Evolutionary conservation across 2,888 invertebrate species (phyloP).

Genomic region (Aporophyla lueneburgensis): DNA sequence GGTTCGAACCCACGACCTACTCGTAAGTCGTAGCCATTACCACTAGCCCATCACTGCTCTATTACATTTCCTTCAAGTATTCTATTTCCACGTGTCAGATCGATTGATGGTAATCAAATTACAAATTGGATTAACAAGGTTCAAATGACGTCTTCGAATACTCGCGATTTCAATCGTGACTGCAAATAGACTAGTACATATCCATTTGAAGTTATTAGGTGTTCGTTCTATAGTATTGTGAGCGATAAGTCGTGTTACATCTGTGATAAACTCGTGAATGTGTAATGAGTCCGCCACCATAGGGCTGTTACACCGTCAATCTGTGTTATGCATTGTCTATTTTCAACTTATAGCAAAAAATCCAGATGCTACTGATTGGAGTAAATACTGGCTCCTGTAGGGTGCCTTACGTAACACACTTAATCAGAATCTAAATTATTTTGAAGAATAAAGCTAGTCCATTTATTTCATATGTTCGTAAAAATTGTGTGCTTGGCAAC

Average conservation of each 20-base stretch:
- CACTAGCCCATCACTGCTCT: not conserved
- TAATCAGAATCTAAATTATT: no score
- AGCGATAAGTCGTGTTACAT: conserved; percentile 56
- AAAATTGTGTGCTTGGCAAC: no score
- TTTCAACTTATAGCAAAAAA: not conserved
- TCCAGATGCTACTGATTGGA: not conserved
- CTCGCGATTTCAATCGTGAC: conserved; percentile 9
- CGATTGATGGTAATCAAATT: conserved; percentile 20
- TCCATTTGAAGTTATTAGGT: conserved; percentile 38
- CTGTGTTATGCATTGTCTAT: not conserved
- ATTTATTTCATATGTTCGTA: no score
- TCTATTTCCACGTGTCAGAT: conserved; percentile 1
- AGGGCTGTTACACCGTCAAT: conserved; percentile 40
- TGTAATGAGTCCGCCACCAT: conserved; percentile 39
- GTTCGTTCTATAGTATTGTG: conserved; percentile 36
- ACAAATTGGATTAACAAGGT: conserved; percentile 29
- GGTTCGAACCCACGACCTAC: no score
- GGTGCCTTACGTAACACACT: no score
- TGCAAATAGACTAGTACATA: conserved; percentile 5
- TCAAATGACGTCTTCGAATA: conserved; percentile 26
- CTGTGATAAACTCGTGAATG: conserved; percentile 51
- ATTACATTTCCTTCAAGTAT: not conserved
- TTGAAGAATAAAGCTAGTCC: no score
- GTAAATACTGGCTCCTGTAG: not conserved
- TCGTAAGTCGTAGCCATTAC: no score